Evolutionary conservation across 2,888 invertebrate genomes (phyloP), one percentile per base, ranked within the genome.

Genomic region (Drosophila nigritarsus): DNA sequence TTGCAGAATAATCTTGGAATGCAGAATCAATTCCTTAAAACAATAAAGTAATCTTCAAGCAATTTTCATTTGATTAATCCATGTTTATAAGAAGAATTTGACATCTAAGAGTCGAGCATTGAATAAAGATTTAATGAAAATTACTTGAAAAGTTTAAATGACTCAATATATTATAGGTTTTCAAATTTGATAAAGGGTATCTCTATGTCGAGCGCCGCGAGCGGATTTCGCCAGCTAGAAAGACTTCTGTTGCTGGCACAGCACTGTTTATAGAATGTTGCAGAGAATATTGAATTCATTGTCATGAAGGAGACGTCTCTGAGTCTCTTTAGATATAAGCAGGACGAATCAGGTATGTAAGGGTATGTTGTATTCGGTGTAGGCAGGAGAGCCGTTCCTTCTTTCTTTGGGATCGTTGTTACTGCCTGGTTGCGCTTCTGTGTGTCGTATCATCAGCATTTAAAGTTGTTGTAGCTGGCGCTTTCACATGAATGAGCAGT

Each of bases 401-500:
- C 20, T 48, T 9, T 48, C 4, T 27, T 27, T 49, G 18, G 49
- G 49, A 32, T 48, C 58, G 36, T 36, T 51, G 27, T 2, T 69
- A 34, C 34, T 34, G 75, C 48, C 54, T 58, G 61, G 51, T 40
- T 64, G 59, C 32, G 61, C 61, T 45, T 53, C 24, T 61, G 45
- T 51, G 60, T 70, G 65, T 65, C 66, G 27, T 61, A 65, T 79
- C 75, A 78, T 75, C 77, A 75, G 76, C 50, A 40, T 42, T 58
- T n/a, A n/a, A n/a, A n/a, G 75, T 75, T 75, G 80, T 60, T 54
- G 64, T 75, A 59, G 75, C 49, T 75, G 75, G 29, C 49, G 75
- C 76, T 80, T 80, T 71, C 80, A 75, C 80, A 54, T 66, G 80
- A 75, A 66, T 55, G 54, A 64, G 58, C 77, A 66, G 42, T 9